These are phyloP conservation scores for Rhineura floridana DNA, from an alignment of 2,113 vertebrate genomes.

Conservation along the genomic window DNA sequence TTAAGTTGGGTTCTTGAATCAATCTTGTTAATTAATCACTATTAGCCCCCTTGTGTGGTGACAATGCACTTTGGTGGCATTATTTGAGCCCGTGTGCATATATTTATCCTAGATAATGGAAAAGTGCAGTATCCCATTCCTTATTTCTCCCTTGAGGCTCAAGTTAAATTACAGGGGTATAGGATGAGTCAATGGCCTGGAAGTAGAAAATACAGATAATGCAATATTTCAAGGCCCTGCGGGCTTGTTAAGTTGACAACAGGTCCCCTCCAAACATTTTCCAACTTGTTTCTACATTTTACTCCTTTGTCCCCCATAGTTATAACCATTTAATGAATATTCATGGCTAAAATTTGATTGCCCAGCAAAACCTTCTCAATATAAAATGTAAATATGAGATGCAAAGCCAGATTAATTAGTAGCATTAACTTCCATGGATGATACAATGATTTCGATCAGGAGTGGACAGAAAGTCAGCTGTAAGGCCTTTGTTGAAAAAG, in stretches of 20 bases:
- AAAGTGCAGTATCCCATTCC: constrained; percentile 37
- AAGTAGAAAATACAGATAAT: constrained; percentile 19
- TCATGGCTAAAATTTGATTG: constrained; percentile 5
- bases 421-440: constrained; percentile 23
- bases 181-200: constrained; percentile 12
- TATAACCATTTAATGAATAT: constrained; percentile 17
- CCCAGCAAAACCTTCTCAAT: constrained; percentile 2
- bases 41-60: constrained; percentile 36
- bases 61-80: constrained; percentile 44
- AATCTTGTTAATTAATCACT: constrained; percentile 22
- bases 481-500: no score
- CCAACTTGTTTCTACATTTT: neutral
- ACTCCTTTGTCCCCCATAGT: neutral
- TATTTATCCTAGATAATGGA: constrained; percentile 68
- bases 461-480: no score
- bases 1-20: neutral
- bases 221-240: neutral
- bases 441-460: neutral
- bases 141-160: constrained; percentile 50
- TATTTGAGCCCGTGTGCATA: constrained; percentile 52
- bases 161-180: constrained; percentile 21
- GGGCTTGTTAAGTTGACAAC: neutral
- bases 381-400: neutral
- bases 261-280: neutral
- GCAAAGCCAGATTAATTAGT: constrained; percentile 36